Conservation (phyloP, 1,140 invertebrate genomes). For the Mactra quadrangularis region DNA sequence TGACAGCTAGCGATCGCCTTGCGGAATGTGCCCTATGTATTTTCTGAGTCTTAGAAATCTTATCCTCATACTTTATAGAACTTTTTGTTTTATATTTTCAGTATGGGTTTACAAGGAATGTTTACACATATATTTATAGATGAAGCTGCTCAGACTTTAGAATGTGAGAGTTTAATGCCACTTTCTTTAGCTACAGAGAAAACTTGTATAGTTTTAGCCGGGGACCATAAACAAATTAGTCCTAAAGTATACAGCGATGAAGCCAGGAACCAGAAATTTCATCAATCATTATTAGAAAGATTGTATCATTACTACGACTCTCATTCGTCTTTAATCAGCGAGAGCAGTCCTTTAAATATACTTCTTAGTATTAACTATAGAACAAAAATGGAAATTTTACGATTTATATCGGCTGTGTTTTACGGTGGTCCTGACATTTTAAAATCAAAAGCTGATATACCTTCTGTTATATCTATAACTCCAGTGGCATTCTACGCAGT, state of each 20-base stretch:
- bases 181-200: slow-evolving; percentile 75
- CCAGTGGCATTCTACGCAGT: slow-evolving; percentile 93
- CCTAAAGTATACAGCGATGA: slow-evolving; percentile 78
- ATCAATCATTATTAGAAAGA: slow-evolving; percentile 78
- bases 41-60: no score
- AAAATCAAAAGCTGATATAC: slow-evolving; percentile 71
- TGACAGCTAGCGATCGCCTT: no score
- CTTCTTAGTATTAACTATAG: slow-evolving; percentile 90
- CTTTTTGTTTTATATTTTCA: slow-evolving; percentile 3
- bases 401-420: slow-evolving; percentile 91
- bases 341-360: slow-evolving; percentile 71
- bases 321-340: slow-evolving; percentile 62
- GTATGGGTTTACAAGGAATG: slow-evolving; percentile 65
- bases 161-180: slow-evolving; percentile 78
- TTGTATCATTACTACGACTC: slow-evolving; percentile 77
- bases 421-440: slow-evolving; percentile 87
- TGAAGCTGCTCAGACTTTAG: slow-evolving; percentile 79
- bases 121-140: slow-evolving; percentile 81
- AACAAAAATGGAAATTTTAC: slow-evolving; percentile 91
- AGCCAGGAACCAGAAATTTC: slow-evolving; percentile 75
- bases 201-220: slow-evolving; percentile 79
- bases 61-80: no score
- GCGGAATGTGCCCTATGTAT: no score
- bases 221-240: slow-evolving; percentile 79
- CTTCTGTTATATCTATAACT: slow-evolving; percentile 73